A percentile compares a stretch with the other conserved stretches of the same genome.
Evolutionary conservation across 2,888 invertebrate genomes (phyloP).

Genomic region (Plagiodera versicolora): DNA sequence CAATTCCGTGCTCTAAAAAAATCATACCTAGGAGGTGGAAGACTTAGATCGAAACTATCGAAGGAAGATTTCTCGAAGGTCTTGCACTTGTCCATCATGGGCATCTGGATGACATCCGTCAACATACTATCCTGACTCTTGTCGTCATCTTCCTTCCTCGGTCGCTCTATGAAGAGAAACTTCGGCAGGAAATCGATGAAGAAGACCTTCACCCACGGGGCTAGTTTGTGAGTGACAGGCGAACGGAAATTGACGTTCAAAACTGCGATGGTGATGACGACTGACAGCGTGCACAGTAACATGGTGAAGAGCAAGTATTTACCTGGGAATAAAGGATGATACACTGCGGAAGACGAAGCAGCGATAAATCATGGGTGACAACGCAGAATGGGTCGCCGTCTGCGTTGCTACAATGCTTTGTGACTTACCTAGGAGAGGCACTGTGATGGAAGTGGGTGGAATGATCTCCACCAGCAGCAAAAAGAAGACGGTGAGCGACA

Average conservation of each 20-base stretch:
- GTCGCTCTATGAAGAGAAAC: slow-evolving; percentile 85
- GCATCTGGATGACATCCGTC: slow-evolving; percentile 67
- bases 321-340: slow-evolving; percentile 20
- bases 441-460: slow-evolving; percentile 90
- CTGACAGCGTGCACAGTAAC: slow-evolving; percentile 90
- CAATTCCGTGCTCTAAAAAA: no score
- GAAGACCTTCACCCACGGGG: slow-evolving; percentile 85
- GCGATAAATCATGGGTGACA: no score
- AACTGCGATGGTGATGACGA: slow-evolving; percentile 91
- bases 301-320: slow-evolving; percentile 91
- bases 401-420: no score
- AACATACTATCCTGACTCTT: slow-evolving; percentile 61
- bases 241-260: slow-evolving; percentile 91
- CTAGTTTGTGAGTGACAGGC: slow-evolving; percentile 89
- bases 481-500: slow-evolving; percentile 93
- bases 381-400: no score
- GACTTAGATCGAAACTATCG: slow-evolving; percentile 57
- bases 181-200: slow-evolving; percentile 86
- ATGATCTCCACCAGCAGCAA: slow-evolving; percentile 91
- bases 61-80: slow-evolving; percentile 63
- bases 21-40: slow-evolving; percentile 38
- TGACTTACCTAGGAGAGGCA: slow-evolving; percentile 78
- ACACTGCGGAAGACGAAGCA: no score
- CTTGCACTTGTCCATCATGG: slow-evolving; percentile 68
- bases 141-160: slow-evolving; percentile 76